These are phyloP conservation scores for Lepidocyrtinus sp. DNA, from an alignment of 2,888 invertebrate genomes.

Conservation along the genomic window DNA sequence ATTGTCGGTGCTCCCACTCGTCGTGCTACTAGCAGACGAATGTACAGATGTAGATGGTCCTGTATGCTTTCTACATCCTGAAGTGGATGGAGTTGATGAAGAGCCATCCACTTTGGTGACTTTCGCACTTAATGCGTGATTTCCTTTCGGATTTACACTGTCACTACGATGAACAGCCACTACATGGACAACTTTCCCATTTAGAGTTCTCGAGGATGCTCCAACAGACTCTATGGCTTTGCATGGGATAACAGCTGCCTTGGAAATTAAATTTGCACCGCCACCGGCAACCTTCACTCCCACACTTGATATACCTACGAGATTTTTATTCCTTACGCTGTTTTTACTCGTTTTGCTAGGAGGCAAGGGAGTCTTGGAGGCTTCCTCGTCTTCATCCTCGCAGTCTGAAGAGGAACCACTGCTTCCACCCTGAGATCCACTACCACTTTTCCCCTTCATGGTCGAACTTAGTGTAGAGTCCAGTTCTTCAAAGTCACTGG, in stretches of 20 bases:
- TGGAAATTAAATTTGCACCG: slow-evolving; percentile 23
- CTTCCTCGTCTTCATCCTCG: slow-evolving; percentile 54
- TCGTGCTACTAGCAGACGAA: slow-evolving; percentile 50
- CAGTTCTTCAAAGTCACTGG: slow-evolving; percentile 59
- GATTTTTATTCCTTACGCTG: slow-evolving; percentile 46
- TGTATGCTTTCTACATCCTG: slow-evolving; percentile 33
- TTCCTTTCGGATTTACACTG: slow-evolving; percentile 28
- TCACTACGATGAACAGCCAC: slow-evolving; percentile 22
- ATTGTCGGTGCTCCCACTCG: slow-evolving; percentile 58
- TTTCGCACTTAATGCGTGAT: neutral
- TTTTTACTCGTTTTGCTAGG: slow-evolving; percentile 73
- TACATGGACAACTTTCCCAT: slow-evolving; percentile 48
- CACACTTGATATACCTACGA: slow-evolving; percentile 36
- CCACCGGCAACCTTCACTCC: slow-evolving; percentile 13
- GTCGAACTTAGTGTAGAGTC: slow-evolving; percentile 26
- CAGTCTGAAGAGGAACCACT: slow-evolving; percentile 49
- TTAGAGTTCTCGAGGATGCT: slow-evolving; percentile 38
- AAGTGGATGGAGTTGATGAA: slow-evolving; percentile 26
- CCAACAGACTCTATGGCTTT: slow-evolving; percentile 18
- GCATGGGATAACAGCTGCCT: slow-evolving; percentile 12
- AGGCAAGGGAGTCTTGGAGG: too few species aligned
- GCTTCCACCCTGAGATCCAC: slow-evolving; percentile 31
- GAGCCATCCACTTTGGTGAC: slow-evolving; percentile 34
- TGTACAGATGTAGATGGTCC: slow-evolving; percentile 24
- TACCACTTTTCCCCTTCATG: slow-evolving; percentile 34